A percentile compares a stretch with the other conserved stretches of the same genome.
These are phyloP conservation scores for Druceiella hillmani DNA, from an alignment of 2,888 invertebrate species.

Conservation along the genomic window DNA sequence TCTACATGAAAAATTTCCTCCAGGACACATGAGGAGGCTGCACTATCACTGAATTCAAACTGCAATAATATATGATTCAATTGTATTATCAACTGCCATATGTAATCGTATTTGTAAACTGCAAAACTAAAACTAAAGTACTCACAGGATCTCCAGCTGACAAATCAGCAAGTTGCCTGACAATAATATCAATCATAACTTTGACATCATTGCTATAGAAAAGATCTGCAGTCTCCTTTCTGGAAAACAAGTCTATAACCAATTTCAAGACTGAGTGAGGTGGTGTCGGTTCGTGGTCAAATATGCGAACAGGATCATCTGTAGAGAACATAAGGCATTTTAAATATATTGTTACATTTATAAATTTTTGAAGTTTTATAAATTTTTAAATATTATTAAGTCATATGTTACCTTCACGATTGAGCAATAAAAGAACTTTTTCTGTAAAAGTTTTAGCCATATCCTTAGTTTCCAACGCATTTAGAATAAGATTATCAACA, in stretches of 20 bases:
- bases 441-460: constrained; percentile 87
- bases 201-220: constrained; percentile 95
- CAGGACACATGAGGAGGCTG: too few relatives aligned
- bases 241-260: constrained; percentile 79
- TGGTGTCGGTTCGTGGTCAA: constrained; percentile 75
- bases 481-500: constrained; percentile 65
- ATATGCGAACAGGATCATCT: constrained; percentile 85
- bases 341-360: constrained; percentile 4
- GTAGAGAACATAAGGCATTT: constrained; percentile 30
- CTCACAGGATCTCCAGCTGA: constrained; percentile 79
- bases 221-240: constrained; percentile 71
- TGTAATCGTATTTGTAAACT: constrained; percentile 10
- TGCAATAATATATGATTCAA: too few relatives aligned
- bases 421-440: constrained; percentile 79
- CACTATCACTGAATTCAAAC: too few relatives aligned
- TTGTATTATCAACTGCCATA: too few relatives aligned
- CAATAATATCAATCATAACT: constrained; percentile 89
- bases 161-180: constrained; percentile 84
- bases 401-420: constrained; percentile 90
- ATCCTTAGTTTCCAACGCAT: constrained; percentile 60
- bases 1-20: too few relatives aligned
- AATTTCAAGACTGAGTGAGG: constrained; percentile 86
- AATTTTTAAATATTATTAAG: constrained; percentile 1
- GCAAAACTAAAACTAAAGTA: constrained; percentile 12
- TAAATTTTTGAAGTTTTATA: constrained; percentile 6